These are phyloP conservation scores for Rhynchonycteris naso DNA, from an alignment of 2,797 vertebrate genomes.

Conservation along the genomic window DNA sequence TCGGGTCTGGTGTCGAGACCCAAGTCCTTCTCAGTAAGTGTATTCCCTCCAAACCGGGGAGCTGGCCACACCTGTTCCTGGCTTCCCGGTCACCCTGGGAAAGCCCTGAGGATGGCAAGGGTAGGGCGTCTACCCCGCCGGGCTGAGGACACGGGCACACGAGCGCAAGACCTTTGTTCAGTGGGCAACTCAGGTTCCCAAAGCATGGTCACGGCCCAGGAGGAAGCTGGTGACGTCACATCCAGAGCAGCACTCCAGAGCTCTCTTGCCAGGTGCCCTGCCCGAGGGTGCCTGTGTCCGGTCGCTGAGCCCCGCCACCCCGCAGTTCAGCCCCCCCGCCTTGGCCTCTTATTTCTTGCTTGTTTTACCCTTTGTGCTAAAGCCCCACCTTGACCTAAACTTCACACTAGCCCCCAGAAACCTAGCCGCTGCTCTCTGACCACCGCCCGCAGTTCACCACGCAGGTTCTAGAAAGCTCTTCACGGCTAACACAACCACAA, in stretches of 20 bases:
- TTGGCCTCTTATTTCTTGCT: background rate
- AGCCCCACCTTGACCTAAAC: background rate
- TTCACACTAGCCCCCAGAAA: background rate
- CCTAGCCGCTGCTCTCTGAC: background rate
- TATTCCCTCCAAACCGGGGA: background rate
- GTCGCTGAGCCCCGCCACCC: background rate
- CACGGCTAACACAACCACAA: background rate
- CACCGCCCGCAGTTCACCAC: background rate
- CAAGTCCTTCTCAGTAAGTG: background rate
- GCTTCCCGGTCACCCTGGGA: background rate
- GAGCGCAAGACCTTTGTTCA: too few relatives aligned
- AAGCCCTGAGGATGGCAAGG: background rate
- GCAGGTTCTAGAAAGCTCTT: background rate
- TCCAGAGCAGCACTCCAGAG: background rate
- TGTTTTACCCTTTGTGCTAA: background rate
- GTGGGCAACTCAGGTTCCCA: background rate
- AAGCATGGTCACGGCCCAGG: background rate
- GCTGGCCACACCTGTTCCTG: background rate
- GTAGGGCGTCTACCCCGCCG: background rate
- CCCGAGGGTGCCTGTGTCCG: background rate
- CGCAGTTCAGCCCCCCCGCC: background rate
- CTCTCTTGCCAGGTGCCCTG: background rate
- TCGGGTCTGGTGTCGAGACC: background rate
- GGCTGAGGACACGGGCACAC: background rate
- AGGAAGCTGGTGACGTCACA: background rate